phyloP scores from a whole-genome alignment of 2,888 invertebrate genomes.

The Hypomecis atomaria region DNA sequence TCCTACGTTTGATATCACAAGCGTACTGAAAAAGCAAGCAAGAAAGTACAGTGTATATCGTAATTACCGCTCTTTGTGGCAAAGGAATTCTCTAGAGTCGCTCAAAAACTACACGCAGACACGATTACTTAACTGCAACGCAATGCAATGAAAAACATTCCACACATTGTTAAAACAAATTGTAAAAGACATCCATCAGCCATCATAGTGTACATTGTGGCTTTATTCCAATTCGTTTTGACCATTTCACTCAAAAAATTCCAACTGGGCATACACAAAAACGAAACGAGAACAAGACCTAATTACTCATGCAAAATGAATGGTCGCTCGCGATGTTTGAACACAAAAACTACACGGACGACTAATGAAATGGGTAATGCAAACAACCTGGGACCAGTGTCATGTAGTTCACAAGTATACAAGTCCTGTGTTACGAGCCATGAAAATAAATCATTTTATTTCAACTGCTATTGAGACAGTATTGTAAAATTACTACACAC shows the following conservation, averaged over 20 bases:
- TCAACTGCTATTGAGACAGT: too few species aligned
- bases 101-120: background rate
- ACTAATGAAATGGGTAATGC: constrained; percentile 54
- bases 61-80: too few species aligned
- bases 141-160: constrained; percentile 11
- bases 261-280: constrained; percentile 18
- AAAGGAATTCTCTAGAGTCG: too few species aligned
- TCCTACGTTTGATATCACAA: too few species aligned
- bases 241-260: constrained; percentile 23
- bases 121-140: background rate
- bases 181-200: constrained; percentile 8
- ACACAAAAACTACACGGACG: constrained; percentile 43
- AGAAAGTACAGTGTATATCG: too few species aligned
- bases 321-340: constrained; percentile 31
- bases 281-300: constrained; percentile 28
- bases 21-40: too few species aligned
- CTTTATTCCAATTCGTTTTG: constrained; percentile 19
- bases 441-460: too few species aligned
- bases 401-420: constrained; percentile 25
- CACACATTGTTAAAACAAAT: constrained; percentile 4
- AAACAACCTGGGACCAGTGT: constrained; percentile 40
- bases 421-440: background rate
- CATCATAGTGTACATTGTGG: constrained; percentile 4
- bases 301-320: constrained; percentile 34
- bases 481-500: too few species aligned